Evolutionary conservation across 2,797 vertebrate species (phyloP).

Genomic region (Xerus rutilus): DNA sequence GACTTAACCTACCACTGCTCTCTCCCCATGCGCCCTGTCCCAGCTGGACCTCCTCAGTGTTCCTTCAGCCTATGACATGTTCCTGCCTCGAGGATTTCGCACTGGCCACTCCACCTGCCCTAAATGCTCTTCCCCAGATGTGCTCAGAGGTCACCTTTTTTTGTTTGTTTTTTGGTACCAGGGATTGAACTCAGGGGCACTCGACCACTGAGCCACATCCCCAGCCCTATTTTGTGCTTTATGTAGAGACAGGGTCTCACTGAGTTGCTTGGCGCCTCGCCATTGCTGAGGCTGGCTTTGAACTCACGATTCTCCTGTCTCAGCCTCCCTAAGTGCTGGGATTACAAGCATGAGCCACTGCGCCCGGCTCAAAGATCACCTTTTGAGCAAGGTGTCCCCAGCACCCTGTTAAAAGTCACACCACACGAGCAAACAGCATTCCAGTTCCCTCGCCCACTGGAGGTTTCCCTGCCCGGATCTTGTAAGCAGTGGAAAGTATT

Average conservation of each 20-base stretch:
- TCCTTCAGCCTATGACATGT: background rate
- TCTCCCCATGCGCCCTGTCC: background rate
- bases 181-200: too few species aligned
- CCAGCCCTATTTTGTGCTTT: too few species aligned
- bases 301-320: too few species aligned
- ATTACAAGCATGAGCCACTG: too few species aligned
- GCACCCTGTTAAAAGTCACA: background rate
- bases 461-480: background rate
- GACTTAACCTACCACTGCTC: too few species aligned
- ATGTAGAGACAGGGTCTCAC: too few species aligned
- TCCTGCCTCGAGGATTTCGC: background rate
- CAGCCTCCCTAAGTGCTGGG: too few species aligned
- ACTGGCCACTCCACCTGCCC: background rate
- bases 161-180: too few species aligned
- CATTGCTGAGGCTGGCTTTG: too few species aligned
- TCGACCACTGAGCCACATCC: too few species aligned
- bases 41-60: accelerated
- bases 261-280: too few species aligned
- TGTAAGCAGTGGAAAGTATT: too few species aligned
- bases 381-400: background rate
- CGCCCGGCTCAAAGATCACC: background rate
- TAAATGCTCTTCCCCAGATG: background rate
- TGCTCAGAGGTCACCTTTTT: background rate
- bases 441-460: background rate
- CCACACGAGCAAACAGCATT: background rate